Evolutionary conservation across 2,797 vertebrate species (phyloP).

Genomic region (Pipistrellus kuhlii): DNA sequence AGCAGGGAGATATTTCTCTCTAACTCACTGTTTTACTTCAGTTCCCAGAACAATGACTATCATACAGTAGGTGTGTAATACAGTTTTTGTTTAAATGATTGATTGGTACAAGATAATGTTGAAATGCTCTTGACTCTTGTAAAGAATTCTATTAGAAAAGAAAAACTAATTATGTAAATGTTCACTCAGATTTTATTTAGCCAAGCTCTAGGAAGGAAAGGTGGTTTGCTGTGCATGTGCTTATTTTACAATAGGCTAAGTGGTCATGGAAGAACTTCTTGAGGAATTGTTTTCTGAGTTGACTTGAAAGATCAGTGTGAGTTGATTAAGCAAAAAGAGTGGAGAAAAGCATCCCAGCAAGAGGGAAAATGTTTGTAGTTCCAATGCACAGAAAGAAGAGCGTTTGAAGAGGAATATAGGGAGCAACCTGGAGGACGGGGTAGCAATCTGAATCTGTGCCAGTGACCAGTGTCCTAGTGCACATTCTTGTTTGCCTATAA

Average conservation of each 20-base stretch:
- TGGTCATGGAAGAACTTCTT: neutral
- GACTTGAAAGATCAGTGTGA: slow-evolving; percentile 18
- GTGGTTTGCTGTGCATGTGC: neutral
- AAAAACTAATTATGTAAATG: neutral
- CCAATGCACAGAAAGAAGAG: neutral
- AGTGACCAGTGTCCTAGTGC: too few relatives aligned
- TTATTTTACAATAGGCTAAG: neutral
- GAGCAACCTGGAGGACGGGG: too few relatives aligned
- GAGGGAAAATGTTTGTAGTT: neutral
- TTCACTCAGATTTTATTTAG: slow-evolving; percentile 36
- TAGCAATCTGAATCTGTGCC: too few relatives aligned
- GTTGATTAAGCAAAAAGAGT: neutral
- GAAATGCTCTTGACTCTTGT: neutral
- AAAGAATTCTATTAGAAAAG: neutral
- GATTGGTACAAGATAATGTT: neutral
- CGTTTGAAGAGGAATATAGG: neutral
- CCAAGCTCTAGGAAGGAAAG: neutral
- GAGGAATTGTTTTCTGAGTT: neutral
- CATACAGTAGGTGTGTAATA: neutral
- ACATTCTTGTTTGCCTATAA: too few relatives aligned
- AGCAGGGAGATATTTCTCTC: neutral
- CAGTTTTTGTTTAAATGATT: slow-evolving; percentile 23
- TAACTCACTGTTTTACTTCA: neutral
- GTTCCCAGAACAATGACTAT: neutral
- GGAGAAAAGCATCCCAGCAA: neutral